Evolutionary conservation across 2,888 invertebrate species (phyloP), one percentile per base, ranked within the genome.

Genomic region (Drosophila prolongata): DNA sequence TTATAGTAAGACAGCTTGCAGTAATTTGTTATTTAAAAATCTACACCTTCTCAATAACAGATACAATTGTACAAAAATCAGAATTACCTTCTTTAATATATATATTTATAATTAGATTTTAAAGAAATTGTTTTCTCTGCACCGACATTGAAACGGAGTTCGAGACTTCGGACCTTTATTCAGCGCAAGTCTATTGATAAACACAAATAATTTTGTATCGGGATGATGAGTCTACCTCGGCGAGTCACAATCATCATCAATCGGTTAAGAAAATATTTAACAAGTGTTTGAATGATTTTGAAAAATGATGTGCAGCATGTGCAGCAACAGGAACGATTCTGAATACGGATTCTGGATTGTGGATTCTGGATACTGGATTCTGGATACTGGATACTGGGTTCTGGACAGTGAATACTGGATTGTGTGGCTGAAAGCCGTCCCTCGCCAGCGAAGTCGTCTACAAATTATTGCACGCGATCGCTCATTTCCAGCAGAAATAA

Each of bases 271-370:
- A 90, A 90, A 89, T 84, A 90, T 87, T 90, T 89, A 91, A 90
- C 90, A 90, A 90, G 91, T 90, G 87, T 91, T 90, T 88, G 83
- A 90, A 90, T 90, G 90, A 90, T 89, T 89, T 90, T 91, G 91
- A 91, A 90, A 91, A 91, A 91, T 91, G 88, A 90, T 88, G 82
- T 87, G 83, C 76, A 77, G 64, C 49, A 64, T 75, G 77, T 77
- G 71, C 68, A 67, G 47, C 53, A 58, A 54, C 66, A 47, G 49
- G 16, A 49, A 49, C 49, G 14, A 47, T 47, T 47, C 30, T 9
- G 47, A 47, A 10, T 47, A 30, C 14, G 49, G 11, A 14, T 44
- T 44, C 44, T 44, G 47, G 47, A 14, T 44, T 44, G 27, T 44
- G 47, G 47, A 30, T 6, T 3, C 6, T 49, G 49, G 34, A 16